Percentiles rank a stretch among this genome's conserved stretches.
These are phyloP conservation scores for Todiramphus saurophagus DNA, from an alignment of 2,113 vertebrate species.

Conservation along the genomic window DNA sequence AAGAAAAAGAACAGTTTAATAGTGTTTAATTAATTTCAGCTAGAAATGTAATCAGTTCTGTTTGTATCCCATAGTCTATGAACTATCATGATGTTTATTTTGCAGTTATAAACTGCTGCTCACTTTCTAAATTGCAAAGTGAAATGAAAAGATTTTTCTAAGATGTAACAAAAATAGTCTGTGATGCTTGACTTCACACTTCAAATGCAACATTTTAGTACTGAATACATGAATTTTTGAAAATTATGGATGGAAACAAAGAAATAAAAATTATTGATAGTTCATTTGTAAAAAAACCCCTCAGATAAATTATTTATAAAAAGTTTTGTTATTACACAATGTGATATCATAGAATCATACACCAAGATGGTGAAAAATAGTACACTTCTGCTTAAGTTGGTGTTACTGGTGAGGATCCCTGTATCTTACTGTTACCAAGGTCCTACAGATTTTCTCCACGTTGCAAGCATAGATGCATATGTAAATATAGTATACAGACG, in stretches of 20 bases:
- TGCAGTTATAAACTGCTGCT: neutral
- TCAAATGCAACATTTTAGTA: neutral
- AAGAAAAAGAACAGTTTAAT: neutral
- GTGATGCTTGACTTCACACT: neutral
- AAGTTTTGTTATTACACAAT: neutral
- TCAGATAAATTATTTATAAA: neutral
- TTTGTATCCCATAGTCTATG: neutral
- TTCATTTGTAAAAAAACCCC: neutral
- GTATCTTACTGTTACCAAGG: neutral
- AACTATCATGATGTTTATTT: neutral
- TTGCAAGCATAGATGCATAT: neutral
- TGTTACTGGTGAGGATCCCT: neutral
- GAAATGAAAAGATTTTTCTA: neutral
- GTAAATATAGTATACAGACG: neutral
- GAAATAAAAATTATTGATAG: neutral
- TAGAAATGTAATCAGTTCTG: neutral
- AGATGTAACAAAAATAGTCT: neutral
- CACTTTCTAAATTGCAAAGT: neutral
- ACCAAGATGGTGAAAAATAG: accelerated
- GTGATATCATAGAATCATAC: neutral
- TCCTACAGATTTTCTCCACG: neutral
- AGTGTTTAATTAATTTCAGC: neutral
- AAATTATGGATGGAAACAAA: neutral
- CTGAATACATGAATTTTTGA: neutral
- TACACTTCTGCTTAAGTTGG: neutral